Evolutionary conservation across 1,140 invertebrate genomes (phyloP).

Genomic region (Alviniconcha marisindica): DNA sequence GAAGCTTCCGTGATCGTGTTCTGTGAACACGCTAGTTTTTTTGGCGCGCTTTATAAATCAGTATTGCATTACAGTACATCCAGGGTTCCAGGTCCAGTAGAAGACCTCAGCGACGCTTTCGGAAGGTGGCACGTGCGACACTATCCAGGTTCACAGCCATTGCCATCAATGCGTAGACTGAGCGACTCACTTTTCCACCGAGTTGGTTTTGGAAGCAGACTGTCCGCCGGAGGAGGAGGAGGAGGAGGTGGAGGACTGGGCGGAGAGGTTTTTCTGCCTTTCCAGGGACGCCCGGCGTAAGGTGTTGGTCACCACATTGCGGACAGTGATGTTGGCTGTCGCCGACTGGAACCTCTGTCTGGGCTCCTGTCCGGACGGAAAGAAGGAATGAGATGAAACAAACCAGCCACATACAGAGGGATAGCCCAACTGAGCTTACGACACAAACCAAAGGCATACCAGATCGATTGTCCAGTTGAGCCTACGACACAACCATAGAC

Average conservation of each 20-base stretch:
- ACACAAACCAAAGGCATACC: neutral
- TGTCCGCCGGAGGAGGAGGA: conserved; percentile 6
- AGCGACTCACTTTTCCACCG: conserved; percentile 9
- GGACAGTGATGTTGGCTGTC: conserved; percentile 50
- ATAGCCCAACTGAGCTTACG: neutral
- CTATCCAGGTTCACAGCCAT: too few species aligned
- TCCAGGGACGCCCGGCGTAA: conserved; percentile 46
- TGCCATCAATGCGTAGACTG: too few species aligned
- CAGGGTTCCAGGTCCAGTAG: too few species aligned
- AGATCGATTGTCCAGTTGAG: too few species aligned
- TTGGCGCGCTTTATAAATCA: too few species aligned
- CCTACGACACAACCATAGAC: neutral
- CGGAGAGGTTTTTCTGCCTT: conserved; percentile 32
- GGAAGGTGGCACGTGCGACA: too few species aligned
- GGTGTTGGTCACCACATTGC: conserved; percentile 47
- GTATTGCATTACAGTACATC: too few species aligned
- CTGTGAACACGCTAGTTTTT: too few species aligned
- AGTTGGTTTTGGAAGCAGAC: neutral
- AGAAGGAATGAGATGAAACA: neutral
- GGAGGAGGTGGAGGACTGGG: neutral
- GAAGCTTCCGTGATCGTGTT: too few species aligned
- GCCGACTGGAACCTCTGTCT: conserved; percentile 51
- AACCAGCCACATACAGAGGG: neutral
- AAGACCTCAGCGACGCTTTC: too few species aligned
- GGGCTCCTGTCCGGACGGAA: conserved; percentile 44